Conservation (phyloP, 2,113 vertebrate genomes). For the Dromas ardeola region DNA sequence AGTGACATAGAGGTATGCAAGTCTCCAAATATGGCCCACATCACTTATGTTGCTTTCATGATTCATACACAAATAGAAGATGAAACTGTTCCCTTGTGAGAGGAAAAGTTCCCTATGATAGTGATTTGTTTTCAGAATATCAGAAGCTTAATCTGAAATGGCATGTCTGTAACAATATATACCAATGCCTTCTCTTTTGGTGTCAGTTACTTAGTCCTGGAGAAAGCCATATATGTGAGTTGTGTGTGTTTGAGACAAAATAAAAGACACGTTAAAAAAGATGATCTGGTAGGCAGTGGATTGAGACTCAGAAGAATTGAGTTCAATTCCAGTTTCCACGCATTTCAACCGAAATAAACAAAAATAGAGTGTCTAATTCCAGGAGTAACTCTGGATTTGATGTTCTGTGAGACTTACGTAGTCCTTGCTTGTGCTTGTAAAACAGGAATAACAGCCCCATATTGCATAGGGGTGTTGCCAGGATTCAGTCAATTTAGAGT, state of each 20-base stretch:
- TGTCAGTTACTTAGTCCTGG: background rate
- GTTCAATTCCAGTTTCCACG: background rate
- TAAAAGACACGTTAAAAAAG: background rate
- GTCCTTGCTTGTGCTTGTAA: background rate
- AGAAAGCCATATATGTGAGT: background rate
- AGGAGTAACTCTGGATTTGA: background rate
- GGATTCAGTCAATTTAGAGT: background rate
- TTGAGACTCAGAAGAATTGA: background rate
- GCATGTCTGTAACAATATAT: background rate
- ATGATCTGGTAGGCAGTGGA: background rate
- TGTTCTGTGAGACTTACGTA: background rate
- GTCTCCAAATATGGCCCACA: background rate
- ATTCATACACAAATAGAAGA: conserved; percentile 20
- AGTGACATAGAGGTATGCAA: background rate
- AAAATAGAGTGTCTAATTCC: background rate
- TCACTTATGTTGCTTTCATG: background rate
- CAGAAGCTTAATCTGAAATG: conserved; percentile 28
- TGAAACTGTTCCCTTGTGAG: conserved; percentile 4
- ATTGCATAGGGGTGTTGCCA: background rate
- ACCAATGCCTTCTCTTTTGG: background rate
- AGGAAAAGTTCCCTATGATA: background rate
- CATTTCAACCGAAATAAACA: background rate
- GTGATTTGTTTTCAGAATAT: conserved; percentile 17
- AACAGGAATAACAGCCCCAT: background rate
- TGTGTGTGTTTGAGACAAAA: background rate